Evolutionary conservation across 2,797 vertebrate genomes (phyloP), one percentile per base, ranked within the genome.

Genomic region (Ctenopoma kingsleyae): DNA sequence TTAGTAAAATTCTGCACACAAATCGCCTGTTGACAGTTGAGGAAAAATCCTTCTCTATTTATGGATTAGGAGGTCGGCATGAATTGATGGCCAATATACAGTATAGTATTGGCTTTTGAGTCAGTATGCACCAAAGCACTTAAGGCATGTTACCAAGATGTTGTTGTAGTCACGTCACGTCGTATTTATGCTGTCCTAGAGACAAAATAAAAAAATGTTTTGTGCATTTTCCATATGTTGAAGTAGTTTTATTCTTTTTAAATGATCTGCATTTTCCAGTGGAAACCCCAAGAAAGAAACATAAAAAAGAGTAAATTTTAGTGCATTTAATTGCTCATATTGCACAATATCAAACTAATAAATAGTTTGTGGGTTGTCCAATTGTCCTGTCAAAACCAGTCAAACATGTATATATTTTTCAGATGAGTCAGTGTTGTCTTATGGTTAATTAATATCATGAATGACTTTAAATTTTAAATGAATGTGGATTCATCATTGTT

Each of bases 381-480:
- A 41, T 43, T 17, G n/a, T n/a, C n/a, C n/a, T n/a, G n/a, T n/a
- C n/a, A n/a, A n/a, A n/a, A n/a, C n/a, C n/a, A n/a, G n/a, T n/a
- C n/a, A n/a, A n/a, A n/a, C n/a, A n/a, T n/a, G n/a, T n/a, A n/a
- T 64, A 4, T 58, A 13, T 44, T 69, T 2, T 53, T 55, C 2
- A 27, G 49, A 43, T 57, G 41, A 68, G n/a, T 40, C 22, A 60
- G 2, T 60, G 35, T 70, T 64, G 60, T 67, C 9, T 6, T n/a
- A 2, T 40, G 13, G 20, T 38, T 62, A 22, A 66, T 61, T 40
- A 55, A 25, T 70, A 58, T 40, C 16, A 35, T 62, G 16, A 77
- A 44, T 75, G 35, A 53, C 27, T 30, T 30, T 30, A 30, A 6
- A 30, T 6, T 30, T 66, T 13, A 5, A 55, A 20, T 0, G 25